These are phyloP conservation scores for Pangasius sanitwongsei DNA, from an alignment of 2,797 vertebrate genomes.

Conservation along the genomic window DNA sequence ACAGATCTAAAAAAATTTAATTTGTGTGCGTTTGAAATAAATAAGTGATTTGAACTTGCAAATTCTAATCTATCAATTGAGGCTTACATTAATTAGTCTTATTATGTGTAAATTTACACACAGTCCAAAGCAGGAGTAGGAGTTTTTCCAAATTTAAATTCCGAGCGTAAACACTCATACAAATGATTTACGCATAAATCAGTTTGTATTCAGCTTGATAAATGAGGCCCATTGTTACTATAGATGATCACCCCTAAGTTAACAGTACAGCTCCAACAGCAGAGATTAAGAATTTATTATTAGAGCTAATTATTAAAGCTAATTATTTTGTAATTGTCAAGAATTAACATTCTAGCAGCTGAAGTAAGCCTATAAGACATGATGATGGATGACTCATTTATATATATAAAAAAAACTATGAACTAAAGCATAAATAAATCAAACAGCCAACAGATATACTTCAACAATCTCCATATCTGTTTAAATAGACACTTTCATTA, in stretches of 20 bases:
- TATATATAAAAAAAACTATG: neutral
- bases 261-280: neutral
- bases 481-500: slow-evolving; percentile 10
- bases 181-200: neutral
- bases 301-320: neutral
- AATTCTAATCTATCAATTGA: neutral
- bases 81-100: neutral
- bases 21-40: neutral
- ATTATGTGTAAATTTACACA: neutral
- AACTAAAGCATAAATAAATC: neutral
- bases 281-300: neutral
- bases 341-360: neutral
- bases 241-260: neutral
- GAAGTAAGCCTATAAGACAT: neutral
- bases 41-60: neutral
- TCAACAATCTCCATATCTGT: neutral
- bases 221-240: neutral
- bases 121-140: neutral
- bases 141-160: neutral
- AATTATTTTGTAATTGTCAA: neutral
- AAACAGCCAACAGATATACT: neutral
- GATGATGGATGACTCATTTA: neutral
- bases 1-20: neutral
- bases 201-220: neutral
- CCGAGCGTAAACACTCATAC: neutral